A percentile compares a stretch with the other conserved stretches of the same genome.
phyloP scores from a whole-genome alignment of 2,797 vertebrate genomes.

The Tokudaia muenninki region DNA sequence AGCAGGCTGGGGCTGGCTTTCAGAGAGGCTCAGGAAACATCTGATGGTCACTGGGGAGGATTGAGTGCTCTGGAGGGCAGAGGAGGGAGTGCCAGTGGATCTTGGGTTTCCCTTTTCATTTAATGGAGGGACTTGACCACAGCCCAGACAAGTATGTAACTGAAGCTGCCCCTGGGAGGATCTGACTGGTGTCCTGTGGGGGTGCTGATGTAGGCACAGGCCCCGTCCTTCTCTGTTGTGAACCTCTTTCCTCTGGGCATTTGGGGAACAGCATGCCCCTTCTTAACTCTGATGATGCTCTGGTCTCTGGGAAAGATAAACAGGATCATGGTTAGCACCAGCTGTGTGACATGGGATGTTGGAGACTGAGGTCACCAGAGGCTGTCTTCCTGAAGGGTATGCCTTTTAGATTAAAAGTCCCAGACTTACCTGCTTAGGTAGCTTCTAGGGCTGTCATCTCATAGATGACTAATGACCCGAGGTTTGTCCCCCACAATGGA shows the following conservation, averaged over 20 bases:
- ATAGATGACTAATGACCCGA: background rate
- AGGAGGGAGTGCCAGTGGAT: background rate
- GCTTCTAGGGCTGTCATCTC: background rate
- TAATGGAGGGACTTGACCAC: background rate
- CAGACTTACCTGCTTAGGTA: background rate
- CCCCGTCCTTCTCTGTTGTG: background rate
- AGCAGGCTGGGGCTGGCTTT: background rate
- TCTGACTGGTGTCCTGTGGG: background rate
- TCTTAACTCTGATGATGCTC: background rate
- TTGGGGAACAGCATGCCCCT: background rate
- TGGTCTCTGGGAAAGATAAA: background rate
- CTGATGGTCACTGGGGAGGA: slow-evolving; percentile 56
- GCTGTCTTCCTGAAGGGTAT: background rate
- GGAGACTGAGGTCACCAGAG: background rate
- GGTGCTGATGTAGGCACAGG: background rate
- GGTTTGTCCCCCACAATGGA: background rate
- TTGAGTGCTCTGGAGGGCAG: background rate
- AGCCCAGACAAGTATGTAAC: slow-evolving; percentile 48
- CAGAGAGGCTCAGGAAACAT: background rate
- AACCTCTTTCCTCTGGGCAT: background rate
- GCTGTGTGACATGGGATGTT: background rate
- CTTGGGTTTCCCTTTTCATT: slow-evolving; percentile 9
- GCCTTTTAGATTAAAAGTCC: background rate
- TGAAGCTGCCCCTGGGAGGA: slow-evolving; percentile 43
- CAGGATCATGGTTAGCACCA: background rate